Evolutionary conservation across 2,888 invertebrate species (phyloP).

Genomic region (Tachina fera): DNA sequence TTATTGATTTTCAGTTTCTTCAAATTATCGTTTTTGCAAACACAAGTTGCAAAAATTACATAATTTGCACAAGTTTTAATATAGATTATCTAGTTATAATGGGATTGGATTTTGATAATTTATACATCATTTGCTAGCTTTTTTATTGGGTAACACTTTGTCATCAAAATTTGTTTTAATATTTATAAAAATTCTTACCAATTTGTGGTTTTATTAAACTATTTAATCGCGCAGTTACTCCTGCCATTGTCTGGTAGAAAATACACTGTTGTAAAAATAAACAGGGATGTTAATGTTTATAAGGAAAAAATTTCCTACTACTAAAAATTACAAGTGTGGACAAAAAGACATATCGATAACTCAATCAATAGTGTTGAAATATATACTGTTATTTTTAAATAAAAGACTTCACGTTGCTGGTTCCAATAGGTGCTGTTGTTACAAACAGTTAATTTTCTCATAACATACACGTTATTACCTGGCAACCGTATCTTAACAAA

Average conservation of each 20-base stretch:
- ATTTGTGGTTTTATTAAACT: constrained; percentile 85
- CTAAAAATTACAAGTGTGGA: background rate
- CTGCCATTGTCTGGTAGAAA: constrained; percentile 85
- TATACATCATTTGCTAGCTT: background rate
- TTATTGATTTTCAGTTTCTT: constrained; percentile 39
- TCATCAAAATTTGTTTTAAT: constrained; percentile 17
- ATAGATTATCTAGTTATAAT: constrained; percentile 2
- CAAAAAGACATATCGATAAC: no score
- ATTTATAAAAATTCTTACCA: constrained; percentile 84
- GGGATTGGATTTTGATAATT: background rate
- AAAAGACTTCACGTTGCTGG: no score
- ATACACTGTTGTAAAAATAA: constrained; percentile 49
- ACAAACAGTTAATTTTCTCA: no score
- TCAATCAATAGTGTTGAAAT: no score
- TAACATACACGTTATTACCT: no score
- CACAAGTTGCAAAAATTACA: constrained; percentile 69
- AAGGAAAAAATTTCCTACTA: background rate
- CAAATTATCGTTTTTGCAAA: constrained; percentile 71
- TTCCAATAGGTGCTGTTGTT: no score
- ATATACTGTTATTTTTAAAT: no score
- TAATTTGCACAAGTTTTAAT: constrained; percentile 56
- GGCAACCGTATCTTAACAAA: no score
- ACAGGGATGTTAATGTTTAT: background rate
- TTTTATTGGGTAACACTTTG: background rate
- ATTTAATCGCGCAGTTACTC: constrained; percentile 87